Conservation (phyloP, 2,888 invertebrate genomes). For the Leptopilina myrica region DNA sequence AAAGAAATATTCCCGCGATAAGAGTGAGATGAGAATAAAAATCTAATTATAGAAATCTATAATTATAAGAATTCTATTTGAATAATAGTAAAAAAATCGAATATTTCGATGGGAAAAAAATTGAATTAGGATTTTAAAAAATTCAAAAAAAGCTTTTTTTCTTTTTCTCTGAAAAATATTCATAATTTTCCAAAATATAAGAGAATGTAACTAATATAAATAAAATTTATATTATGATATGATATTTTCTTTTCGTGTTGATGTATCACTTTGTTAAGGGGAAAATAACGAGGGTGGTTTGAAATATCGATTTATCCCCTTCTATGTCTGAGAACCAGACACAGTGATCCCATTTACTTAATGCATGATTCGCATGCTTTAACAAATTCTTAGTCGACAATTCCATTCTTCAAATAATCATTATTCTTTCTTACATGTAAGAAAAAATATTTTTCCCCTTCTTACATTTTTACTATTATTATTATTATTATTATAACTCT, state of each 20-base stretch:
- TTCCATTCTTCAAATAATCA: not conserved
- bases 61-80: not conserved
- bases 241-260: not conserved
- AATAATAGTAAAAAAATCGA: not conserved
- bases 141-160: not conserved
- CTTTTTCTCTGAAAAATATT: not conserved
- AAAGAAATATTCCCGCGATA: not conserved
- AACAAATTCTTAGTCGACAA: slow-evolving; percentile 1
- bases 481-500: no score
- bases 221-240: not conserved
- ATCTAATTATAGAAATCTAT: slow-evolving; percentile 3
- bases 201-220: not conserved
- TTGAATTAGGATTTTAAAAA: not conserved
- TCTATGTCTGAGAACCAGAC: slow-evolving; percentile 35
- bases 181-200: not conserved
- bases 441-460: no score
- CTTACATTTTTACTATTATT: not conserved
- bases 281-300: slow-evolving; percentile 20
- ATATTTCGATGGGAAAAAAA: not conserved
- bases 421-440: not conserved
- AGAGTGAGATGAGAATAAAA: not conserved
- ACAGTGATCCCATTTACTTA: slow-evolving; percentile 33
- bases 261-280: slow-evolving; percentile 22
- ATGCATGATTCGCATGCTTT: slow-evolving; percentile 27
- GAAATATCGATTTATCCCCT: slow-evolving; percentile 24